These are phyloP conservation scores for Rutpela maculata DNA, from an alignment of 2,888 invertebrate species.

Conservation along the genomic window DNA sequence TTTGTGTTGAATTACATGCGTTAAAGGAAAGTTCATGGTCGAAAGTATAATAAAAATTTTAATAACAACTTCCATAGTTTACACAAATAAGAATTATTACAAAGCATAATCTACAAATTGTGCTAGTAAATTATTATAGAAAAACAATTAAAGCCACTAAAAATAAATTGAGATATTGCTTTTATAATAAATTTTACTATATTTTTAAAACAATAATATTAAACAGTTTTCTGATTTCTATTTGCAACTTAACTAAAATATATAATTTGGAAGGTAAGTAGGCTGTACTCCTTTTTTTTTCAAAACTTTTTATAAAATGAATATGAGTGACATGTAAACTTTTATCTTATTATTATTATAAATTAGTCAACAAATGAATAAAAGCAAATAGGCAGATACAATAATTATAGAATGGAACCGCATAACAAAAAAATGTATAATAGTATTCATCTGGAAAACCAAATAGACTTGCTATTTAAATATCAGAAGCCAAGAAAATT, in stretches of 20 bases:
- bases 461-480: too few relatives aligned
- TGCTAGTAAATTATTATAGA: conserved; percentile 39
- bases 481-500: too few relatives aligned
- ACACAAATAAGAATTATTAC: conserved; percentile 38
- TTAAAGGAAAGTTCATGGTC: background rate
- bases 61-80: conserved; percentile 45
- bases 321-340: background rate
- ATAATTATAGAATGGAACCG: too few relatives aligned
- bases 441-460: too few relatives aligned
- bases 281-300: conserved; percentile 12
- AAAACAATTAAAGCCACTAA: conserved; percentile 39
- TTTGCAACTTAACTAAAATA: conserved; percentile 24
- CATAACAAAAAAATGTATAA: too few relatives aligned
- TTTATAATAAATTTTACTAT: conserved; percentile 36
- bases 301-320: conserved; percentile 15
- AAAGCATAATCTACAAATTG: conserved; percentile 42
- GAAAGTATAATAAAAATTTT: conserved; percentile 45
- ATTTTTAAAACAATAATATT: conserved; percentile 26
- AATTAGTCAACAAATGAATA: conserved; percentile 19
- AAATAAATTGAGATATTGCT: conserved; percentile 40
- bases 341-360: conserved; percentile 18
- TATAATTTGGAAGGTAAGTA: conserved; percentile 6
- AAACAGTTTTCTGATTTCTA: conserved; percentile 32
- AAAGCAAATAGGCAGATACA: conserved; percentile 3
- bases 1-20: background rate